Conservation (phyloP, 2,888 invertebrate species). For the Thecocarcelia acutangulata region DNA sequence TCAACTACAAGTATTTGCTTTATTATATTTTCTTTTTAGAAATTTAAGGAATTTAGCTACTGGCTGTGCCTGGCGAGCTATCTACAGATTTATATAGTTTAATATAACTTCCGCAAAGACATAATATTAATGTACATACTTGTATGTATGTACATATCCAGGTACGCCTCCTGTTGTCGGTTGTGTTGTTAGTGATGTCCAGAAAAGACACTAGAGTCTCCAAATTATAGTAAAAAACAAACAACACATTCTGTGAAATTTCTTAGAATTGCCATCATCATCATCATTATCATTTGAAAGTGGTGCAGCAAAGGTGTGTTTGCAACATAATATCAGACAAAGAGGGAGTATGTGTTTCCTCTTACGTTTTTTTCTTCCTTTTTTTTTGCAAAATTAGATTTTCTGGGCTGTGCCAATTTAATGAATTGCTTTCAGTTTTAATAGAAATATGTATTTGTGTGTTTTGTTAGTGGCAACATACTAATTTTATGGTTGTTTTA, state of each 20-base stretch:
- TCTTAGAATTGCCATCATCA: constrained; percentile 55
- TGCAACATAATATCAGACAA: constrained; percentile 20
- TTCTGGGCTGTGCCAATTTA: constrained; percentile 68
- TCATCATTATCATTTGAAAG: constrained; percentile 21
- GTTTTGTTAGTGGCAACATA: constrained; percentile 46
- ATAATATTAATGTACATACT: too few relatives aligned
- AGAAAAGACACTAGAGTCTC: neutral
- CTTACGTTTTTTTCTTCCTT: neutral
- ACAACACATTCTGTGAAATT: constrained; percentile 26
- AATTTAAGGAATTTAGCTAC: too few relatives aligned
- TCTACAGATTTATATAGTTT: too few relatives aligned
- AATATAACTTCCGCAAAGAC: too few relatives aligned
- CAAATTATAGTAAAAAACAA: constrained; percentile 22
- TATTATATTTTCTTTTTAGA: too few relatives aligned
- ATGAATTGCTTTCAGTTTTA: constrained; percentile 62
- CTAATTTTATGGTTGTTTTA: constrained; percentile 61
- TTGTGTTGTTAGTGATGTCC: neutral
- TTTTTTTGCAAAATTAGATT: constrained; percentile 49
- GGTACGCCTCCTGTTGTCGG: neutral
- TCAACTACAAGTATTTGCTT: too few relatives aligned
- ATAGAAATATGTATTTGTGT: constrained; percentile 10
- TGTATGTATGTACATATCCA: too few relatives aligned
- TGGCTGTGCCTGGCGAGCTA: too few relatives aligned
- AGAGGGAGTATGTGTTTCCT: constrained; percentile 38
- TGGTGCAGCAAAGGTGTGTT: constrained; percentile 35